A percentile compares a stretch with the other conserved stretches of the same genome.
These are phyloP conservation scores for Acleris literana DNA, from an alignment of 2,888 invertebrate species.

Conservation along the genomic window DNA sequence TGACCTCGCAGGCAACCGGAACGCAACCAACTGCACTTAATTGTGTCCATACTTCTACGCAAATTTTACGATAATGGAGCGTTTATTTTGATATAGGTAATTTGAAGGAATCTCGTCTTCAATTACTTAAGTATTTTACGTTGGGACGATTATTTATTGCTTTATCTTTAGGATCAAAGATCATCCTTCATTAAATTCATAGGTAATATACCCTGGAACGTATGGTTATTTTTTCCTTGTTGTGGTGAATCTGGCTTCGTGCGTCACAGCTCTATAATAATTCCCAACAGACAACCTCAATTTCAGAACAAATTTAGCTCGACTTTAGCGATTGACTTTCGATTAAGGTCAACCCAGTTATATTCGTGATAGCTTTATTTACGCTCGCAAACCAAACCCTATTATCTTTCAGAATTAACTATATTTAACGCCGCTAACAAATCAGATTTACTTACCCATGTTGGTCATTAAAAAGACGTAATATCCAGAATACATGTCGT, in stretches of 20 bases:
- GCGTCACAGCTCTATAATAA: conserved; percentile 8
- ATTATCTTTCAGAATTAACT: conserved; percentile 21
- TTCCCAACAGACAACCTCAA: conserved; percentile 3
- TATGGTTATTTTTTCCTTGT: no score
- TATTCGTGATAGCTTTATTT: conserved; percentile 12
- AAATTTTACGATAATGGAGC: background rate
- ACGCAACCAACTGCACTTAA: conserved; percentile 33
- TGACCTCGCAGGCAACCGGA: conserved; percentile 47
- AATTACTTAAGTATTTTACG: no score
- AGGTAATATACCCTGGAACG: no score
- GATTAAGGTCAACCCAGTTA: conserved; percentile 22
- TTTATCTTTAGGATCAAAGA: no score
- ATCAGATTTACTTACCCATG: conserved; percentile 2
- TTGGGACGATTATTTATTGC: no score
- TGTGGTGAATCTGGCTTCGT: background rate
- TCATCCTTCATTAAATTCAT: no score
- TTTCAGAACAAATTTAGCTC: conserved; percentile 14
- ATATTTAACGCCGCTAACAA: conserved; percentile 19
- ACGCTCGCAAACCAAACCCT: conserved; percentile 5
- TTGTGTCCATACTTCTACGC: conserved; percentile 11
- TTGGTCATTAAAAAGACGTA: conserved; percentile 14
- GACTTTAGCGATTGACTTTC: conserved; percentile 24
- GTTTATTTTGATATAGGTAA: background rate
- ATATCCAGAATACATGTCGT: conserved; percentile 13
- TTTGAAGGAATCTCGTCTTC: no score